phyloP scores from a whole-genome alignment of 2,113 vertebrate genomes.

The Ancistrus triradiatus region DNA sequence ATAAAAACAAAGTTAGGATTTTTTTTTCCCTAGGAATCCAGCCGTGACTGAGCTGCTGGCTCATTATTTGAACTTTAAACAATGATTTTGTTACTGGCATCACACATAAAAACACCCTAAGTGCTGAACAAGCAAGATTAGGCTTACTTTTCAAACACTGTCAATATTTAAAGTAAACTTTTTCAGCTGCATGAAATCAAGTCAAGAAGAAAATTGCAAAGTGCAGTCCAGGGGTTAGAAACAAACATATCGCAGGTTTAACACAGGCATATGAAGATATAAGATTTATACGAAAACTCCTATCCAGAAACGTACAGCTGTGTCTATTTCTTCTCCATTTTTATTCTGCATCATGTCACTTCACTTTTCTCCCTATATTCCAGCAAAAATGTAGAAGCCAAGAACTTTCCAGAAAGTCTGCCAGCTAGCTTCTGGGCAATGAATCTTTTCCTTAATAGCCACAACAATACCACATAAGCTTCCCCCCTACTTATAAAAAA shows the following conservation, averaged over 20 bases:
- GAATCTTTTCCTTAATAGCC: constrained; percentile 38
- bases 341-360: constrained; percentile 46
- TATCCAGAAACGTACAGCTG: constrained; percentile 25
- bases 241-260: constrained; percentile 35
- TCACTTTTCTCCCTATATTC: constrained; percentile 36
- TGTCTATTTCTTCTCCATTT: constrained; percentile 28
- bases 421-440: constrained; percentile 48
- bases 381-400: constrained; percentile 37
- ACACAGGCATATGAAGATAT: constrained; percentile 38
- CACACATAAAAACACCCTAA: too few species aligned
- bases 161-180: too few species aligned
- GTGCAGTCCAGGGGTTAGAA: constrained; percentile 22
- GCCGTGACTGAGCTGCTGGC: too few species aligned
- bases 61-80: too few species aligned
- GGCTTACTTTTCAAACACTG: too few species aligned
- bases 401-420: constrained; percentile 44
- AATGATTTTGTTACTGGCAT: too few species aligned
- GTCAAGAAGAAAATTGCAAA: neutral
- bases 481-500: constrained; percentile 37
- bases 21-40: too few species aligned
- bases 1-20: too few species aligned
- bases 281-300: constrained; percentile 18
- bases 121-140: too few species aligned
- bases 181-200: too few species aligned
- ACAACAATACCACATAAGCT: constrained; percentile 41